Conservation (phyloP, 2,888 invertebrate genomes). For the Leucophenga montana region DNA sequence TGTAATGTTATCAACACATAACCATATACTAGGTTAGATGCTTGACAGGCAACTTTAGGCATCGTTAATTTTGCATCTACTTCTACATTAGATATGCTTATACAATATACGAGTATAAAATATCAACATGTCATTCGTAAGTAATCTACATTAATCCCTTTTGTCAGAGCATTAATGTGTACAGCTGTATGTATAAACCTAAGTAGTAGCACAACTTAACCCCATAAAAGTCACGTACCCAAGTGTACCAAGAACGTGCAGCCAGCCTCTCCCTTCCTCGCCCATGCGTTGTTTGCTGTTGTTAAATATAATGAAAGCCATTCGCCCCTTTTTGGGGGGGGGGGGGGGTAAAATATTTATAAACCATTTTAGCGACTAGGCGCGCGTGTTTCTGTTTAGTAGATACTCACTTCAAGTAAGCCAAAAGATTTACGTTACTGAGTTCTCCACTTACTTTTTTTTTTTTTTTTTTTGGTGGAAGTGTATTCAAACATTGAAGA, state of each 20-base stretch:
- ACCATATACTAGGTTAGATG: not conserved
- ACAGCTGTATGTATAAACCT: no score
- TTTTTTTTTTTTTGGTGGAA: no score
- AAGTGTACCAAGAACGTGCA: constrained; percentile 10
- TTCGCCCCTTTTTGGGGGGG: constrained; percentile 6
- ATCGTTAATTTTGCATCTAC: no score
- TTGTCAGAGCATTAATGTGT: constrained; percentile 21
- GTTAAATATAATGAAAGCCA: not conserved
- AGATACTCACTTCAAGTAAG: not conserved
- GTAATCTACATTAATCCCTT: constrained; percentile 23
- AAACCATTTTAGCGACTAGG: constrained; percentile 9
- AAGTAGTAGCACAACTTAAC: constrained; percentile 20
- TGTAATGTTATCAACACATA: not conserved
- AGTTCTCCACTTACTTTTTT: not conserved
- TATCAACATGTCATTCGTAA: constrained; percentile 10
- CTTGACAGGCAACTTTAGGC: not conserved
- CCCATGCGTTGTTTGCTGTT: no score
- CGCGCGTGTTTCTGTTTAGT: not conserved
- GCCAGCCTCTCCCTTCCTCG: no score
- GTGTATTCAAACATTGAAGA: not conserved
- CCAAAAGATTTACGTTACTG: constrained; percentile 11
- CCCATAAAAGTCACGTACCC: constrained; percentile 26
- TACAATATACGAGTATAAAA: no score
- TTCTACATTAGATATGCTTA: no score
- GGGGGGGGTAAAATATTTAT: not conserved